Evolutionary conservation across 2,888 invertebrate genomes (phyloP), one percentile per base, ranked within the genome.

Genomic region (Harpalus rubripes): DNA sequence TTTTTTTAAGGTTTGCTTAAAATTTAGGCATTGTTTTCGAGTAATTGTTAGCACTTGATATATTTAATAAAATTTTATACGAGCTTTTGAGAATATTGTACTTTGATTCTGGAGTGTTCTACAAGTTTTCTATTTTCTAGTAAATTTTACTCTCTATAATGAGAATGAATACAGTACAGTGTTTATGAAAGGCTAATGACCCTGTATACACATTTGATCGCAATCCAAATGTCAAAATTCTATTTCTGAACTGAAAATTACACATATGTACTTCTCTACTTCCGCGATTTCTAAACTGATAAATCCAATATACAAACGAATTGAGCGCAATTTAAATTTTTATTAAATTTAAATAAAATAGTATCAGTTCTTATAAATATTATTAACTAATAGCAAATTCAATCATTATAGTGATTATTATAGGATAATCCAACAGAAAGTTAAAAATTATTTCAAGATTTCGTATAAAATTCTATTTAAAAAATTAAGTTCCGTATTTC

Each of bases 161-260:
- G 44, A 52, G 44, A 52, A 52, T 52, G 44, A 52, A 52, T 52
- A 52, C 44, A 52, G 44, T 52, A 52, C 44, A 52, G 44, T 52
- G 44, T 52, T 52, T 52, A 52, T 52, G 44, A 52, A 52, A 52
- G 44, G 44, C 44, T 52, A 52, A 52, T 52, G 44, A 52, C 44
- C 44, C 44, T 52, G 10, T 52, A 52, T 10, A 10, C 10, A 52
- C 10, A 52, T 52, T 52, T 52, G 44, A 52, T 52, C 44, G 44
- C 10, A 52, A 52, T 52, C 44, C 44, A 52, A 52, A 52, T 52
- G 44, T 59, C 59, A 59, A 59, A 59, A 7, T 59, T 59, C 59
- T 59, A 18, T 18, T 59, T 59, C 59, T 18, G 18, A 15, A 59
- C 18, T 59, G 10, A 59, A 18, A 59, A 59, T 59, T 59, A 59